Base-by-base conservation (phyloP, 2,888 invertebrate genomes). In the Zaprionus bogoriensis region DNA sequence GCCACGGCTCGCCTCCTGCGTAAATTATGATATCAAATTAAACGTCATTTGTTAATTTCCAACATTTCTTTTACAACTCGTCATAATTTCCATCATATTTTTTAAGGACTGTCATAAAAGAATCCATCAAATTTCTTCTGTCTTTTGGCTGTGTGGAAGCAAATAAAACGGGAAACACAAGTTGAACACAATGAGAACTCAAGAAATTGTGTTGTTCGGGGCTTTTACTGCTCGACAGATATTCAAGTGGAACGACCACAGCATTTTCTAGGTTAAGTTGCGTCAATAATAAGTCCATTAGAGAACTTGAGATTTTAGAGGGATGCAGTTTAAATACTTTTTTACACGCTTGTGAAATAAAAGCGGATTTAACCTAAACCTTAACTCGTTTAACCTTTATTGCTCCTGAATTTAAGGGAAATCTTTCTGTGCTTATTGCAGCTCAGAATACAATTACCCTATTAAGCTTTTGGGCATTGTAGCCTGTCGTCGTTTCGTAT, bases 21-120 rank as follows among this genome's bases (percentile, higher is more conserved):
- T n/a, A 6, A 36, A 17, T 36, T 10, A 41, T 41, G 41, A 19
- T 22, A 41, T 41, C 41, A 41, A 41, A 41, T 41, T 41, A 41
- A 20, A 22, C 9, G n/a, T n/a, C 41, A 41, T 41, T 41, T 41
- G 17, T 39, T 39, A 32, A 32, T 39, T 39, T 39, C 20, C 9
- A 10, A 17, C 39, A 20, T 39, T 39, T 39, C 39, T 5, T 41
- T 41, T 41, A 20, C 17, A 17, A 7, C 32, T 32, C 5, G 32
- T 32, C 32, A 17, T 32, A 6, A 36, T 36, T 36, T 36, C 9
- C 3, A 3, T 12, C 32, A 36, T 36, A 36, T 36, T 17, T 36
- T 32, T 36, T 36, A 36, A 36, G 6, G 9, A 7, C 32, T 36
- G 7, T 14, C 32, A 36, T 36, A 3, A 36, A 36, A 36, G 17